Conservation (phyloP, 1,140 invertebrate genomes). For the Procambarus virginalis region DNA sequence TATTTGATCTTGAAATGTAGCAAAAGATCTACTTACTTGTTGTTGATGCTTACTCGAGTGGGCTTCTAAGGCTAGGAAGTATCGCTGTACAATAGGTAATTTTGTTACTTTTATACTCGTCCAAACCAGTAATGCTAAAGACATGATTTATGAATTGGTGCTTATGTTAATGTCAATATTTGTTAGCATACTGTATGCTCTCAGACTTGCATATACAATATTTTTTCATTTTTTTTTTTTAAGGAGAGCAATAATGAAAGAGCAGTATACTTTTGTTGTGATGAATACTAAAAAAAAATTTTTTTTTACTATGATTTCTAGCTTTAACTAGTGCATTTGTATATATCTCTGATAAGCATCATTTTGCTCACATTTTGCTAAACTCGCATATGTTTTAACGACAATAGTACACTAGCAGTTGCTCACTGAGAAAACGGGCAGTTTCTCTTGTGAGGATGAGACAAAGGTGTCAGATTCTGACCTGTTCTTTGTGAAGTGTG, state of each 20-base stretch:
- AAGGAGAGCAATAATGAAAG: slow-evolving; percentile 28
- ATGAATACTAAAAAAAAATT: not conserved
- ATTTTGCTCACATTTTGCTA: not conserved
- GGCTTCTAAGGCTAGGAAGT: not conserved
- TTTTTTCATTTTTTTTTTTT: not conserved
- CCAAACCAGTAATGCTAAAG: not conserved
- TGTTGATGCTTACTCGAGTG: not conserved
- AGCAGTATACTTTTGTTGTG: slow-evolving; percentile 24
- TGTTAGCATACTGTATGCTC: not conserved
- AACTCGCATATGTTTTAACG: slow-evolving; percentile 1
- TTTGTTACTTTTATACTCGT: not conserved
- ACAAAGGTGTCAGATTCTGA: not conserved
- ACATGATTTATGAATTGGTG: not conserved
- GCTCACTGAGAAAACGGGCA: not conserved
- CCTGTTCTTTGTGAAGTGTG: not conserved
- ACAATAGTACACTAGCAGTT: not conserved
- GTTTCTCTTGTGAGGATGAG: not conserved
- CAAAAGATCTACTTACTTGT: not conserved
- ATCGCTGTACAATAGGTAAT: not conserved
- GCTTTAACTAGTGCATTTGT: slow-evolving; percentile 40
- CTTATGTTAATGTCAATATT: not conserved
- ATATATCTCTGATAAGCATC: not conserved
- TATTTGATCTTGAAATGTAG: not conserved
- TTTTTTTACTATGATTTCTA: slow-evolving; percentile 25
- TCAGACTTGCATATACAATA: not conserved